Conservation (phyloP, 2,888 invertebrate genomes). For the Apodemia zela region DNA sequence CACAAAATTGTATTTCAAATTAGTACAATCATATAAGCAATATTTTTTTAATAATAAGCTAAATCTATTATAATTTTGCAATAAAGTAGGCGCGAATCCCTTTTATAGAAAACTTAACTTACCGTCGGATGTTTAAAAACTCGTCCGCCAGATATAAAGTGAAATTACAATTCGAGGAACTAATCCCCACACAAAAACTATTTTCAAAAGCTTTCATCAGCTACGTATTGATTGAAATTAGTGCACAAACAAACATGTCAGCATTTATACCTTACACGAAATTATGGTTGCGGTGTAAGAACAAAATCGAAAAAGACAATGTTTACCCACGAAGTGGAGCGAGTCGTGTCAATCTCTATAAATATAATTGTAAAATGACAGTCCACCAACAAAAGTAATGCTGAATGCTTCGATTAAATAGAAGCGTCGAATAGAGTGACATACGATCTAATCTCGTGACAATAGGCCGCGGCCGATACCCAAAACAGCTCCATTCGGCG, state of each 20-base stretch:
- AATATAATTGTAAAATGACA: conserved; percentile 6
- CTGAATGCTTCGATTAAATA: conserved; percentile 18
- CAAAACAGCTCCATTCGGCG: conserved; percentile 36
- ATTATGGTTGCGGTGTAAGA: not conserved
- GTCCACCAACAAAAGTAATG: not conserved
- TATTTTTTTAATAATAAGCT: too few relatives aligned
- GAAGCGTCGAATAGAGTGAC: conserved; percentile 26
- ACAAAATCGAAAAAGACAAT: not conserved
- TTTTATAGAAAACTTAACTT: not conserved
- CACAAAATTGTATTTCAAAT: too few relatives aligned
- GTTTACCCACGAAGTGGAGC: not conserved
- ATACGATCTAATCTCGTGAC: conserved; percentile 40
- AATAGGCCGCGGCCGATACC: conserved; percentile 40
- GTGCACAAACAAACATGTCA: not conserved
- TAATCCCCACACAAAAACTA: not conserved
- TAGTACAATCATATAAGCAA: too few relatives aligned
- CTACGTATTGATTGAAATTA: not conserved
- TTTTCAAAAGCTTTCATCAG: not conserved
- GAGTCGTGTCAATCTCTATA: not conserved
- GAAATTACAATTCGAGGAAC: not conserved
- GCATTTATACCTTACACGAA: not conserved
- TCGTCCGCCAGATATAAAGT: not conserved
- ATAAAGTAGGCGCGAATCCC: not conserved
- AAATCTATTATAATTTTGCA: too few relatives aligned
- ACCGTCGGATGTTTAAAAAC: not conserved